phyloP scores from a whole-genome alignment of 2,888 invertebrate species.

The Platypus cylindrus region DNA sequence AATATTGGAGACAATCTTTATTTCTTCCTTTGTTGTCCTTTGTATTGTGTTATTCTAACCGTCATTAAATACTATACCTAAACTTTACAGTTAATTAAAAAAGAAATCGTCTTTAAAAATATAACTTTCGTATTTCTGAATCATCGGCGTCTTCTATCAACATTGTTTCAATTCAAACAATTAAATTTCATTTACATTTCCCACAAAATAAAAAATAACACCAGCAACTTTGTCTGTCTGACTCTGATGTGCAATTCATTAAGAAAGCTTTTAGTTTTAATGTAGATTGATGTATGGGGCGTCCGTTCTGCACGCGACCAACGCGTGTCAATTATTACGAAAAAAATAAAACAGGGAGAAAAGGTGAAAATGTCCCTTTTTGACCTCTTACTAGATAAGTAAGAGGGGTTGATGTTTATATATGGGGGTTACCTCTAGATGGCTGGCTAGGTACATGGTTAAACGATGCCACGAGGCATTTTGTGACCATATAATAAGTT shows the following conservation, averaged over 20 bases:
- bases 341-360: constrained; percentile 9
- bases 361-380: constrained; percentile 14
- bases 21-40: no score
- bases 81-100: no score
- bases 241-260: constrained; percentile 31
- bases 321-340: constrained; percentile 14
- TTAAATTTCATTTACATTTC: constrained; percentile 12
- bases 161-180: constrained; percentile 5
- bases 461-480: constrained; percentile 13
- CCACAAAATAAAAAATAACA: constrained; percentile 7
- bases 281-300: constrained; percentile 34
- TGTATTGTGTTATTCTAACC: no score
- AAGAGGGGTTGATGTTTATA: neutral
- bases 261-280: constrained; percentile 36
- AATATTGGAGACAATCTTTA: no score
- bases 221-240: constrained; percentile 1
- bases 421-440: constrained; percentile 12
- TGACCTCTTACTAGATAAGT: constrained; percentile 2
- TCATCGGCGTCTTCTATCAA: no score
- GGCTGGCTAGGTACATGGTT: constrained; percentile 9
- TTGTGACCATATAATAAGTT: no score
- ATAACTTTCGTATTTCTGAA: no score
- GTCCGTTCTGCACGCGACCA: constrained; percentile 25
- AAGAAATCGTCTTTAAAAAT: no score
- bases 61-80: no score